Evolutionary conservation across 2,113 vertebrate genomes (phyloP).

Genomic region (Cyprinus carpio): DNA sequence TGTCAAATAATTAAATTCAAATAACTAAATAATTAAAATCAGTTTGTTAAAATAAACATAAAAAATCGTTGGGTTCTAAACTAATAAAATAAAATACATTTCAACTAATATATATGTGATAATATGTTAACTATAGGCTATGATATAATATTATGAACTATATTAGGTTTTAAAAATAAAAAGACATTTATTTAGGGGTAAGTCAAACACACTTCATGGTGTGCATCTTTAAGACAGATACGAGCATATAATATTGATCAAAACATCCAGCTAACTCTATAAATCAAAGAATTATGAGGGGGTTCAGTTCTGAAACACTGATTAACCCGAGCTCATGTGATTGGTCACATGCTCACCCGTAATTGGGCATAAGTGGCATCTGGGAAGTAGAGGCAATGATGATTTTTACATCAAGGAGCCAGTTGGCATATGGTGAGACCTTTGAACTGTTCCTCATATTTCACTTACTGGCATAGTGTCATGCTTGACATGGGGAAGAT

Average conservation of each 20-base stretch:
- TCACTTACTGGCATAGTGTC: slow-evolving; percentile 34
- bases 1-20: no score
- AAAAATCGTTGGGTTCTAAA: no score
- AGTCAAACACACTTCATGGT: background rate
- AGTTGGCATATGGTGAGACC: slow-evolving; percentile 54
- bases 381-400: slow-evolving; percentile 29
- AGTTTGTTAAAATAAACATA: no score
- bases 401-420: slow-evolving; percentile 38
- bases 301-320: background rate
- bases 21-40: no score
- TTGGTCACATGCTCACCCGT: background rate
- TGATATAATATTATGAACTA: no score
- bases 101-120: no score
- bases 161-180: no score
- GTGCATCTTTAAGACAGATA: background rate
- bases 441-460: slow-evolving; percentile 56
- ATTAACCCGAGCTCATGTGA: no score
- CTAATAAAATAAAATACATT: no score
- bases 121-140: no score
- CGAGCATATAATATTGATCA: background rate
- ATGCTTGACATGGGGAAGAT: background rate
- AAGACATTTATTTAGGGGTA: no score
- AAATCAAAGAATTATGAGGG: slow-evolving; percentile 2
- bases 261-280: background rate
- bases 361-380: slow-evolving; percentile 16